Conservation (phyloP, 2,888 invertebrate species). For the Amorpha juglandis region DNA sequence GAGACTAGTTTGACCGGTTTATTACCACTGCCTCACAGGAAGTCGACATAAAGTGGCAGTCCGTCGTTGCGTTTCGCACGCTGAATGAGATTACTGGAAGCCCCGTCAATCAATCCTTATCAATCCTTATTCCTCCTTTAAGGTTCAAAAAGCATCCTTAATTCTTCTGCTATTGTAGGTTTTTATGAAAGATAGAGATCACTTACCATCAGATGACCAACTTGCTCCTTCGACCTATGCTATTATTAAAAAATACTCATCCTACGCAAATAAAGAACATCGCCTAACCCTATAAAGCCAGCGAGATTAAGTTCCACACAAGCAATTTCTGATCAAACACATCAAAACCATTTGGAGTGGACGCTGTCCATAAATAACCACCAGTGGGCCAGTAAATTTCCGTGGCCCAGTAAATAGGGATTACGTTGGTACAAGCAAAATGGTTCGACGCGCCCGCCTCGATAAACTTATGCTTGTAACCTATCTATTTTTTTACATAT, state of each 20-base stretch:
- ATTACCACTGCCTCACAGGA: no score
- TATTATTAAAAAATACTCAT: background rate
- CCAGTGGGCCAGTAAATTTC: slow-evolving; percentile 36
- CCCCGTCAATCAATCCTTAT: no score
- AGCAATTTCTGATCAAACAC: slow-evolving; percentile 28
- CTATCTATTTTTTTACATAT: slow-evolving; percentile 21
- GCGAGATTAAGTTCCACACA: slow-evolving; percentile 16
- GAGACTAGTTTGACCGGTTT: no score
- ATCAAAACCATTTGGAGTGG: slow-evolving; percentile 29
- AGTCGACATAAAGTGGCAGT: no score
- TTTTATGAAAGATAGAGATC: no score
- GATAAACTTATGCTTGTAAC: slow-evolving; percentile 22
- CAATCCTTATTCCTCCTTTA: no score
- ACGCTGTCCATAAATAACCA: slow-evolving; percentile 35
- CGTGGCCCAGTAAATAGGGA: slow-evolving; percentile 39
- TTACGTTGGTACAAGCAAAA: slow-evolving; percentile 35
- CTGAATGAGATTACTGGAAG: no score
- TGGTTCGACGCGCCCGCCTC: slow-evolving; percentile 25
- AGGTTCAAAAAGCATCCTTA: no score
- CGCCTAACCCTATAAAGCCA: slow-evolving; percentile 6
- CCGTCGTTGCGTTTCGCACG: no score
- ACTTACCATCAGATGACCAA: no score
- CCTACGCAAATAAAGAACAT: background rate
- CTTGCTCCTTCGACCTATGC: no score
- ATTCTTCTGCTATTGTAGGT: no score